Conservation (phyloP, 2,797 vertebrate species). For the Taenioides sp. region DNA sequence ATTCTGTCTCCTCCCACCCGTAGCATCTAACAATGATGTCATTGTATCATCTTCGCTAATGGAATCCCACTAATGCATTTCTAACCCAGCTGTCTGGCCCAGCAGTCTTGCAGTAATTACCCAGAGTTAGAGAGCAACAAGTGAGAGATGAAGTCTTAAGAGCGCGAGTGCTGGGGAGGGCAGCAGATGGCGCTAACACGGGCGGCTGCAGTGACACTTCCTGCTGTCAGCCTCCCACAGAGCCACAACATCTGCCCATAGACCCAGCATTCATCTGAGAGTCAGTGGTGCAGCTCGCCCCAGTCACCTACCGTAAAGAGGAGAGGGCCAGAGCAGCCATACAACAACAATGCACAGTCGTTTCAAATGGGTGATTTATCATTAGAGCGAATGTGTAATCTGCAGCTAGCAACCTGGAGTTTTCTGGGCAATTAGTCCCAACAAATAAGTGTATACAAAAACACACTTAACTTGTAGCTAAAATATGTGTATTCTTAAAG, state of each 20-base stretch:
- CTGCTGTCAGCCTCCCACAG: constrained; percentile 46
- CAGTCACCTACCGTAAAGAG: constrained; percentile 29
- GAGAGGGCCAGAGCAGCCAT: constrained; percentile 15
- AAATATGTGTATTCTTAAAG: not conserved
- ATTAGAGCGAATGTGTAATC: constrained; percentile 21
- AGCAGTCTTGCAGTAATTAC: constrained; percentile 59
- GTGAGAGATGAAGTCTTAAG: constrained; percentile 50
- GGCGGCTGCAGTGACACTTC: constrained; percentile 50
- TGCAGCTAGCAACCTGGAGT: constrained; percentile 15
- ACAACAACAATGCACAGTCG: constrained; percentile 12
- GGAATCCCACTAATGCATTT: constrained; percentile 44
- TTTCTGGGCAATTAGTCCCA: not conserved
- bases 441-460: constrained; percentile 8
- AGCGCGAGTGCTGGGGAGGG: constrained; percentile 33
- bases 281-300: constrained; percentile 34
- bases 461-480: not conserved
- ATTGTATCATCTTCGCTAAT: not conserved
- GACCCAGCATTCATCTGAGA: constrained; percentile 56
- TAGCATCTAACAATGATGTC: no score
- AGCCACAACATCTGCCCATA: constrained; percentile 66
- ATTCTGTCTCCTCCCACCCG: no score
- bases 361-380: constrained; percentile 13
- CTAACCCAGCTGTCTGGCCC: constrained; percentile 40
- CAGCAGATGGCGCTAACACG: constrained; percentile 58
- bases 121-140: constrained; percentile 42